These are phyloP conservation scores for Halichoerus grypus DNA, from an alignment of 2,113 vertebrate genomes.

Conservation along the genomic window DNA sequence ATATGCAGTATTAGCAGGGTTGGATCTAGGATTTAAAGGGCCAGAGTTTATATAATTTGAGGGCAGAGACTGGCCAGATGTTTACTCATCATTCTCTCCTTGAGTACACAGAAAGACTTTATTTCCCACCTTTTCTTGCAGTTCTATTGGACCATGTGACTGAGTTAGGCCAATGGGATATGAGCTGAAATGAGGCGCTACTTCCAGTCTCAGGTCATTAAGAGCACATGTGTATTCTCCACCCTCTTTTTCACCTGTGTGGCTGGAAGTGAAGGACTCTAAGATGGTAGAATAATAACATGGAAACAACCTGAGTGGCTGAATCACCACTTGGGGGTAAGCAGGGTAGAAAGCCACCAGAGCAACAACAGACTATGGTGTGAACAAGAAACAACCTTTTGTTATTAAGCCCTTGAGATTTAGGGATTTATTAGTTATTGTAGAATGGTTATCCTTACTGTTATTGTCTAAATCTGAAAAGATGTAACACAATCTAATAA, in stretches of 20 bases:
- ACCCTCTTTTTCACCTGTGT: neutral
- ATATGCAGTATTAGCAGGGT: neutral
- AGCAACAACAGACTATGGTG: neutral
- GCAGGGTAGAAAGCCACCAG: neutral
- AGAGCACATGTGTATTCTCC: neutral
- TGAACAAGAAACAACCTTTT: constrained; percentile 17
- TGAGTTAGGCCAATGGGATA: neutral
- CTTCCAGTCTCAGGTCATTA: neutral
- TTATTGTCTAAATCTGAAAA: neutral
- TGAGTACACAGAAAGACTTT: neutral
- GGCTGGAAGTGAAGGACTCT: neutral
- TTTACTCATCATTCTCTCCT: neutral
- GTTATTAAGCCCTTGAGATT: neutral
- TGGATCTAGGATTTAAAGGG: neutral
- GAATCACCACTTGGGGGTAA: neutral
- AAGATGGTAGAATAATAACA: neutral
- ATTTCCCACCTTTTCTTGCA: neutral
- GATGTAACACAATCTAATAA: neutral
- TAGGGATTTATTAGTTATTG: neutral
- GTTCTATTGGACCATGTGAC: neutral
- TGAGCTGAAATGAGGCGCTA: neutral
- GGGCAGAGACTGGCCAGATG: neutral
- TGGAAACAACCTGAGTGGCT: neutral
- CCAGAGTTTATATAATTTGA: neutral
- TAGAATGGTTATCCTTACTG: neutral